Evolutionary conservation across 2,113 vertebrate genomes (phyloP).

Genomic region (Anhinga rufa): DNA sequence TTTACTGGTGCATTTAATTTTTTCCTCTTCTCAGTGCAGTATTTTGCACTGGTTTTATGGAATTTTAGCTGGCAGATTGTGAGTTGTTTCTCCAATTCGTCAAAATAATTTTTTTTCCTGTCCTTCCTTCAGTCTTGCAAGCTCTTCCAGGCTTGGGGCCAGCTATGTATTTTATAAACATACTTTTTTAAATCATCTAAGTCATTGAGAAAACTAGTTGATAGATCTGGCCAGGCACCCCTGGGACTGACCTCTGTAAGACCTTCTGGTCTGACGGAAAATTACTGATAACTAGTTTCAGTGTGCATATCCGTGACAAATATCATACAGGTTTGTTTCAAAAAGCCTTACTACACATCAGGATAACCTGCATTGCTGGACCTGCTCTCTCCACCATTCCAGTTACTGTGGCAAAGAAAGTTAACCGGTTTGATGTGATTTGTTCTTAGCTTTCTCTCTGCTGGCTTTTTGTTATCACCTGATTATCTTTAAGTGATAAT

Average conservation of each 20-base stretch:
- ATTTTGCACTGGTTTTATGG: not conserved
- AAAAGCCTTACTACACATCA: not conserved
- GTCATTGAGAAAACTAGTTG: not conserved
- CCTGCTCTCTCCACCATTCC: not conserved
- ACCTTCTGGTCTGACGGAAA: not conserved
- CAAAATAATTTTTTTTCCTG: not conserved
- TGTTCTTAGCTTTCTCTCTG: not conserved
- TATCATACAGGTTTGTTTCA: not conserved
- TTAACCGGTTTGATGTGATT: not conserved
- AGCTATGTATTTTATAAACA: not conserved
- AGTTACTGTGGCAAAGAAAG: not conserved
- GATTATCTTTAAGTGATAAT: not conserved
- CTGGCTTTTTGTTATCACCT: not conserved
- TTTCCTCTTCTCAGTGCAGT: not conserved
- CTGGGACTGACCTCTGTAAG: not conserved
- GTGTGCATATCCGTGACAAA: not conserved
- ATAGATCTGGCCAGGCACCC: not conserved
- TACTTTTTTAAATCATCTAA: not conserved
- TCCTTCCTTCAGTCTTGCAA: not conserved
- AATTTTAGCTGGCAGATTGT: not conserved
- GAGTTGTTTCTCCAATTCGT: not conserved
- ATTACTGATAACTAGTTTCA: not conserved
- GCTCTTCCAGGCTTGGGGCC: not conserved
- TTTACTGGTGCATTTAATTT: not conserved
- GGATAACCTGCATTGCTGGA: not conserved